These are phyloP conservation scores for Leptopilina drosophilae DNA, from an alignment of 2,888 invertebrate species.

Conservation along the genomic window DNA sequence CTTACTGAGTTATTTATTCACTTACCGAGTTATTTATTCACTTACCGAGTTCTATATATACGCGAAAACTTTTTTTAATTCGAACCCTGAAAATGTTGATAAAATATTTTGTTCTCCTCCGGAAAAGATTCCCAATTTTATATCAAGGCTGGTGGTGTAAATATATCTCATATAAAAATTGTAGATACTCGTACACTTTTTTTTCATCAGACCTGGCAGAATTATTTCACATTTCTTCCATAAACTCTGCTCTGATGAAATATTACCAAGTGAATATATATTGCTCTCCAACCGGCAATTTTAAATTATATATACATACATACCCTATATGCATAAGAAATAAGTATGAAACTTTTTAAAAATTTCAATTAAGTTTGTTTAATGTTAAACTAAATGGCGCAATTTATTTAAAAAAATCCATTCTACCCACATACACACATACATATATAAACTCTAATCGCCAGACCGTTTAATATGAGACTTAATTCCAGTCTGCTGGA, in stretches of 20 bases:
- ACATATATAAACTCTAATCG: conserved; percentile 24
- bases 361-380: not conserved
- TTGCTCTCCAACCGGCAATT: not conserved
- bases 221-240: not conserved
- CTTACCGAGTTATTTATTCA: too few species aligned
- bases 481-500: conserved; percentile 37
- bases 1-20: too few species aligned
- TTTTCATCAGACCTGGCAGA: too few species aligned
- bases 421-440: not conserved
- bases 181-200: too few species aligned
- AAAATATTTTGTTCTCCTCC: too few species aligned
- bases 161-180: too few species aligned
- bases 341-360: not conserved
- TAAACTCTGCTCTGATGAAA: too few species aligned
- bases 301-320: not conserved
- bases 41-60: too few species aligned
- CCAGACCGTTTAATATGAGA: conserved; percentile 33
- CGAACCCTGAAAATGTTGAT: too few species aligned
- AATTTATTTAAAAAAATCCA: not conserved
- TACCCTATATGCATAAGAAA: not conserved
- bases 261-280: not conserved
- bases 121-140: too few species aligned
- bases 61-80: too few species aligned
- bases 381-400: not conserved
- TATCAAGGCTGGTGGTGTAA: too few species aligned